Evolutionary conservation across 2,113 vertebrate genomes (phyloP), one percentile per base, ranked within the genome.

Genomic region (Percopsis transmontana): DNA sequence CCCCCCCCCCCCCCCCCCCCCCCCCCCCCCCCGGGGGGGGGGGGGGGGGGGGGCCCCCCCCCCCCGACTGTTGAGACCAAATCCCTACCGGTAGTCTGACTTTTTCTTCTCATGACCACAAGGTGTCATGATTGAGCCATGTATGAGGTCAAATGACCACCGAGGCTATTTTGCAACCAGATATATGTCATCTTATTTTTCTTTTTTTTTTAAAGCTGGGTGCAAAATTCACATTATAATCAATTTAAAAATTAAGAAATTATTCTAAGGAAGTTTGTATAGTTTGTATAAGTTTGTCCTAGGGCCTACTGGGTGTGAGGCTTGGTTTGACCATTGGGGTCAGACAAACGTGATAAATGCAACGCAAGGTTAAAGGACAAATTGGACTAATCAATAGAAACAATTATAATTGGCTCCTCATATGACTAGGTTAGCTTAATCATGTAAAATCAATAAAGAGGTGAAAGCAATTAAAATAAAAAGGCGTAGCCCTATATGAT

Each of bases 51-150:
- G n/a, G n/a, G n/a, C n/a, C n/a, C n/a, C n/a, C n/a, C n/a, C n/a
- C n/a, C n/a, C n/a, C n/a, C n/a, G n/a, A n/a, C n/a, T n/a, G n/a
- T n/a, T n/a, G 41, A 10, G 15, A 21, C 8, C 9, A 19, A 12
- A 40, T 44, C 53, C 47, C 41, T 53, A 51, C 42, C 12, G 4
- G 15, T 45, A 2, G 40, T 41, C 12, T 41, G 40, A 41, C 40
- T 45, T 3, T 16, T 45, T 12, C 38, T 14, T 19, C 39, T 64
- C n/a, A 11, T 38, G 60, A 24, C 80, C 89, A 79, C 71, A 48
- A 81, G 86, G 16, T 81, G 84, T 77, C 87, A 84, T 63, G 66
- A 61, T 81, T 74, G 45, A 63, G 21, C 60, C 33, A 41, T 38
- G 13, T 1, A 47, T 39, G 7, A 33, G 27, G 27, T 33, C 27